Conservation (phyloP, 2,888 invertebrate species). For the Allacma fusca region DNA sequence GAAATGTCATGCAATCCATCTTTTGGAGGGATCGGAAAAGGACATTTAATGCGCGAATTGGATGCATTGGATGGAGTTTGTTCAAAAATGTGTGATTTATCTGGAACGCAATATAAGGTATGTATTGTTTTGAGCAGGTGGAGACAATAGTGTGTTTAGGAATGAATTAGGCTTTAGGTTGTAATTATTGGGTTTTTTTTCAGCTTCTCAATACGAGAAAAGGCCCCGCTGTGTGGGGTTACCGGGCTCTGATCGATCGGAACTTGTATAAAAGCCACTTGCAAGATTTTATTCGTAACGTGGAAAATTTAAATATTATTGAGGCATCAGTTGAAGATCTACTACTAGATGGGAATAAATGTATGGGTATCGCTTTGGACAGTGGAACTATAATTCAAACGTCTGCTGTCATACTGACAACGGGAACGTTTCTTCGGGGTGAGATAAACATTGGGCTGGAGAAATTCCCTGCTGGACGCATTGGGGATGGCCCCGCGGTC, state of each 20-base stretch:
- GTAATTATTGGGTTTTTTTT: not conserved
- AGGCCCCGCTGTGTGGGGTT: slow-evolving; percentile 91
- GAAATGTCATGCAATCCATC: slow-evolving; percentile 96
- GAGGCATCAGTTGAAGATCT: slow-evolving; percentile 83
- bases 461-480: slow-evolving; percentile 77
- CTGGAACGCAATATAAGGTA: slow-evolving; percentile 81
- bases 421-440: slow-evolving; percentile 87
- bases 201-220: slow-evolving; percentile 78
- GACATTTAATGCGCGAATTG: slow-evolving; percentile 84
- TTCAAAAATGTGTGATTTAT: slow-evolving; percentile 79
- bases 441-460: slow-evolving; percentile 83
- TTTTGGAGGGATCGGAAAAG: slow-evolving; percentile 92
- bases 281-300: slow-evolving; percentile 73
- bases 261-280: slow-evolving; percentile 78
- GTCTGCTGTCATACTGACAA: slow-evolving; percentile 78
- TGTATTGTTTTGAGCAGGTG: too few relatives aligned
- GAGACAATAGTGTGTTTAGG: too few relatives aligned
- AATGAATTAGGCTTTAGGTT: not conserved
- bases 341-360: slow-evolving; percentile 68
- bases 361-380: slow-evolving; percentile 69
- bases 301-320: slow-evolving; percentile 73
- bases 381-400: slow-evolving; percentile 47
- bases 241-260: slow-evolving; percentile 87
- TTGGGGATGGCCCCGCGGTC: slow-evolving; percentile 81
- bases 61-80: slow-evolving; percentile 90